phyloP scores from a whole-genome alignment of 2,113 vertebrate genomes.

The Chrysemys picta region DNA sequence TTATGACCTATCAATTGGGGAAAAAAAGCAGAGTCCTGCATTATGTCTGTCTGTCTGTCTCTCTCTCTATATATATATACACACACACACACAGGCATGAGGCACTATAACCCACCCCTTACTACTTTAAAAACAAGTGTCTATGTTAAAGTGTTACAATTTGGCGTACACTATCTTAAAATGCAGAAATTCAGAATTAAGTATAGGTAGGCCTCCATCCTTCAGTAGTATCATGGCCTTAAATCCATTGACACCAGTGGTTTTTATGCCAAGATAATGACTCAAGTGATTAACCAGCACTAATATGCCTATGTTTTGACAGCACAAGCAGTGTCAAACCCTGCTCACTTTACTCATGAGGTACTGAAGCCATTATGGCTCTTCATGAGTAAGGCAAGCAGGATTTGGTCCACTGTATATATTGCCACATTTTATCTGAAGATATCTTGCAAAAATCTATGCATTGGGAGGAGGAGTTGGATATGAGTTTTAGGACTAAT shows the following conservation, averaged over 20 bases:
- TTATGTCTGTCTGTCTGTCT: neutral
- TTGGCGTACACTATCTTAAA: neutral
- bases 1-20: neutral
- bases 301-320: neutral
- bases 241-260: neutral
- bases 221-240: neutral
- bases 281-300: neutral
- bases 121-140: neutral
- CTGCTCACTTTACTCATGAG: neutral
- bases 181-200: neutral
- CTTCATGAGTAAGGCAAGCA: neutral
- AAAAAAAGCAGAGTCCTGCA: neutral
- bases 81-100: accelerated
- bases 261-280: neutral
- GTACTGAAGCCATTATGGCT: neutral
- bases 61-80: too few relatives aligned
- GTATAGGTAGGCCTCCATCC: neutral
- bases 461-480: neutral
- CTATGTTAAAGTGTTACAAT: neutral
- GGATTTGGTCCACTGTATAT: neutral
- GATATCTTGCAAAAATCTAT: neutral
- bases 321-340: neutral
- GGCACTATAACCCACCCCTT: neutral
- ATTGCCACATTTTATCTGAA: neutral
- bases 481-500: neutral